phyloP scores from a whole-genome alignment of 2,113 vertebrate species.

The Muntiacus muntjak region DNA sequence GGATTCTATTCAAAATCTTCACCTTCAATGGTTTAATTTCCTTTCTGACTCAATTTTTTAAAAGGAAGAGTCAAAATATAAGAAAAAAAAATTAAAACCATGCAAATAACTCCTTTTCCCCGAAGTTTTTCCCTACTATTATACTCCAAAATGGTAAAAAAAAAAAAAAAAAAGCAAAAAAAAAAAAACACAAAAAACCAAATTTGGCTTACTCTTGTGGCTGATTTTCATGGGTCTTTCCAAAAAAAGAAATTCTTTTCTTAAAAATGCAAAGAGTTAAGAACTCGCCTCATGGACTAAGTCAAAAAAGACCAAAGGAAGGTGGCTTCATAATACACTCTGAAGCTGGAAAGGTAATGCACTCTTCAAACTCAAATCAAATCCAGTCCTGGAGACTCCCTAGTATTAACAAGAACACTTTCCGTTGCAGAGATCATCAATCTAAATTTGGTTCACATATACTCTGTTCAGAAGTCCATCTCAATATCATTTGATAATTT shows the following conservation, averaged over 20 bases:
- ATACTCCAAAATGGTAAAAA: not conserved
- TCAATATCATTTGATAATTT: conserved; percentile 4
- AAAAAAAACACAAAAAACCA: not conserved
- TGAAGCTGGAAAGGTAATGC: not conserved
- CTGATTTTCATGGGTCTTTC: not conserved
- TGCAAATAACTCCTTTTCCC: not conserved
- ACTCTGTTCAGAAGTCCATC: conserved; percentile 2
- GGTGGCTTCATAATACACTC: not conserved
- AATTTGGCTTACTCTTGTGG: not conserved
- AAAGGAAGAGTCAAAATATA: conserved; percentile 28
- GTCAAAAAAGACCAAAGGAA: not conserved
- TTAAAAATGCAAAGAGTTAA: conserved; percentile 36
- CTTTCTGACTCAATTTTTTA: conserved; percentile 26
- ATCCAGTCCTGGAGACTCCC: not conserved
- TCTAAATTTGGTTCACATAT: conserved; percentile 15
- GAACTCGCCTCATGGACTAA: not conserved
- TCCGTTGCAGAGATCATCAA: not conserved
- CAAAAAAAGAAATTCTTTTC: not conserved
- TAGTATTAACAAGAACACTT: not conserved
- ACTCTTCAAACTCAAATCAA: not conserved
- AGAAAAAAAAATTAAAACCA: conserved; percentile 5
- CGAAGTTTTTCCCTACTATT: not conserved
- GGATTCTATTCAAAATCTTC: conserved; percentile 17
- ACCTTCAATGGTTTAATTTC: conserved; percentile 26
- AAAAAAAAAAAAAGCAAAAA: not conserved